Base-by-base conservation (phyloP, 1,140 invertebrate species). In the Globodera rostochiensis region DNA sequence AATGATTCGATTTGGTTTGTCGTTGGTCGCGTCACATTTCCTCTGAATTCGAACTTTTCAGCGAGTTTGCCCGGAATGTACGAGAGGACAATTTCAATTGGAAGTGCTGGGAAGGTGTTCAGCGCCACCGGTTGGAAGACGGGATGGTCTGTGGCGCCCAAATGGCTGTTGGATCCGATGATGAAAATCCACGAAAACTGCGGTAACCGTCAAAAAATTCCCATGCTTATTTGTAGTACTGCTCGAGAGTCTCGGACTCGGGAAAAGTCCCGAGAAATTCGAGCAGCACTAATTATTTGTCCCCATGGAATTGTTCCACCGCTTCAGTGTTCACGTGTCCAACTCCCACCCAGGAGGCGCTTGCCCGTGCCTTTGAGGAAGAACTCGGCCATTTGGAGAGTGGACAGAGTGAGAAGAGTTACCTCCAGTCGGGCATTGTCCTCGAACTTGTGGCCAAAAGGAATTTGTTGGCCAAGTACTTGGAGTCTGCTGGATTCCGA, bases 41-140 rank as follows among this genome's bases (percentile, higher is more conserved):
- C 5, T 45, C 19, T 15, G 19, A 21, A 19, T 60, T 46, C 45
- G 8, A 77, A 74, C 47, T 66, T 87, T 88, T 77, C 73, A 95
- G 95, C 95, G n/a, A 94, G 95, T 0, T 90, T 98, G 11, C 96
- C 97, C 19, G 95, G 92, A 6, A 99, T 99, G 97, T 99, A 95
- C 94, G 95, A 98, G 80, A 92, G 97, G 77, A 99, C 97, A 0
- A 94, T 99, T 36, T 98, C 97, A 0, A 94, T 99, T 87, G 96
- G 97, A 0, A 98, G 96, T 73, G 96, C 96, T 0, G 97, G 97
- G 0, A 83, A 83, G 57, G 70, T 57, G n/a, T 98, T 98, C 91
- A 96, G 95, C 84, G 95, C 96, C 6, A 99, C 97, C 6, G 97
- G 97, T 4, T 97, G 95, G 96, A 97, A 96, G 80, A 69, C 88